A percentile compares a stretch with the other conserved stretches of the same genome.
phyloP scores from a whole-genome alignment of 2,113 vertebrate genomes.

The Erythrocercus mccallii region DNA sequence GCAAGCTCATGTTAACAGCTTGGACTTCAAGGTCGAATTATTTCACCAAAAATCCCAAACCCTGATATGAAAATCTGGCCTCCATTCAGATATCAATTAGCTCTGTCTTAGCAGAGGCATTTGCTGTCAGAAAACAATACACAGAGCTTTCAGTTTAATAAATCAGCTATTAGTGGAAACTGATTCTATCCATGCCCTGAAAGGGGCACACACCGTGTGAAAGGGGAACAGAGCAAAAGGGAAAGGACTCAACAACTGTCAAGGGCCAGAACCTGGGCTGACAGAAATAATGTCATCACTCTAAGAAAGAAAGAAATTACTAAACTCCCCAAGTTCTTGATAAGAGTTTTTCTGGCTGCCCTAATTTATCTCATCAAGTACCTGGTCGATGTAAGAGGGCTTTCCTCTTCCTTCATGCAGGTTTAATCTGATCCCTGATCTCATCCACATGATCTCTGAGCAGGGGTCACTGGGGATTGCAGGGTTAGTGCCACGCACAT shows the following conservation, averaged over 20 bases:
- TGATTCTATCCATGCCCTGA: background rate
- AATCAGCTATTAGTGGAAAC: background rate
- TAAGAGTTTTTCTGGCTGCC: background rate
- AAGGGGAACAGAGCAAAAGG: background rate
- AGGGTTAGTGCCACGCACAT: background rate
- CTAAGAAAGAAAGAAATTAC: background rate
- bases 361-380: background rate
- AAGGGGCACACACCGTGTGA: background rate
- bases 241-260: background rate
- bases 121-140: background rate
- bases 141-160: background rate
- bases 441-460: conserved; percentile 23
- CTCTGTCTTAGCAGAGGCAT: background rate
- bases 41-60: background rate
- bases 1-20: background rate
- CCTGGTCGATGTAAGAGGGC: background rate
- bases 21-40: background rate
- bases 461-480: background rate
- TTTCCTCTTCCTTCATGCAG: conserved; percentile 15
- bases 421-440: conserved; percentile 51
- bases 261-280: background rate
- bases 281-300: background rate
- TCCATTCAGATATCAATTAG: background rate
- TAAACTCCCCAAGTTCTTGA: background rate
- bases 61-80: background rate